Base-by-base conservation (phyloP, 2,888 invertebrate species). In the Coenonympha glycerion region DNA sequence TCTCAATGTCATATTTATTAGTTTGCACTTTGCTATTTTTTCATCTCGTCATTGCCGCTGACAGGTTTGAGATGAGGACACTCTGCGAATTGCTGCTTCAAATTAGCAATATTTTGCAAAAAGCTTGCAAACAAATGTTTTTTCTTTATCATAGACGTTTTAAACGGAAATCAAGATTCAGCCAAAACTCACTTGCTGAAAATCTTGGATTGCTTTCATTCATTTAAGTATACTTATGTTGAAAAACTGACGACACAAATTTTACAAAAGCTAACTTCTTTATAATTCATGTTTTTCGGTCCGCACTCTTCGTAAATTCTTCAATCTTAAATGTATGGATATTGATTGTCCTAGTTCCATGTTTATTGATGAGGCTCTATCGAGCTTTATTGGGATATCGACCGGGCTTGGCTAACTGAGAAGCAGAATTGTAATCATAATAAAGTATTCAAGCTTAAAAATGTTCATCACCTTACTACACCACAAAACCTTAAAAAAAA, bases 1-100 rank as follows among this genome's bases (percentile, higher is more conserved):
- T n/a, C 44, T 47, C 53, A 53, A 56, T 50, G 56, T 56, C 53
- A 39, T 16, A 44, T 48, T 37, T 6, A 45, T 51, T 51, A 30
- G 22, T 49, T 47, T 19, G 11, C 6, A 33, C 8, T 33, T 33
- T 16, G 18, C 34, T 9, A 41, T 36, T 41, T 37, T 46, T 24
- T 45, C 40, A 9, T 34, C 21, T 41, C 41, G 21, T 26, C 41
- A 36, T 40, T 30, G 28, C 28, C 30, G 30, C 22, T 19, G n/a
- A 21, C 21, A 46, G 33, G 42, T 33, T 8, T 13, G 24, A 39
- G 22, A 24, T 39, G 15, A 22, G 37, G 9, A 22, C 3, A 15
- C 9, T 40, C 19, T 11, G 24, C 28, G 52, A 49, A 52, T 49
- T 53, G 30, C 44, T 15, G 18, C 31, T 47, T 30, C 39, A 22